Percentiles rank a stretch among this genome's conserved stretches.
Conservation (phyloP, 2,113 vertebrate genomes). For the Cranoglanis bouderius region DNA sequence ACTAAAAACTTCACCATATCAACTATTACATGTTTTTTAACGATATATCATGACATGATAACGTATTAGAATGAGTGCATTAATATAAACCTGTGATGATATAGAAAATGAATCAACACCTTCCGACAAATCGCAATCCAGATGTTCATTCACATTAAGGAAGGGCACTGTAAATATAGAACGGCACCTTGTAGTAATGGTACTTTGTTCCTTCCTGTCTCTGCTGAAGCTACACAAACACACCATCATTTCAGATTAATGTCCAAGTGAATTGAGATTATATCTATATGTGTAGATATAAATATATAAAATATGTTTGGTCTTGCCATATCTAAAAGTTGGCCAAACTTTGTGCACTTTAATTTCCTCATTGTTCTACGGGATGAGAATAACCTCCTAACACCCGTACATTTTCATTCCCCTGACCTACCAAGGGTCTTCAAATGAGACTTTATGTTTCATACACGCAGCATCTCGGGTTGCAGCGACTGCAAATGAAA, state of each 20-base stretch:
- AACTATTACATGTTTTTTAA: no score
- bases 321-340: conserved; percentile 23
- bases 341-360: conserved; percentile 57
- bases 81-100: background rate
- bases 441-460: conserved; percentile 82
- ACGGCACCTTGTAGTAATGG: background rate
- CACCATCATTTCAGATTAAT: background rate
- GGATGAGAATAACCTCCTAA: conserved; percentile 72
- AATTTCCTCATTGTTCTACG: conserved; percentile 71
- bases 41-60: background rate
- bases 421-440: conserved; percentile 68
- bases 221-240: background rate
- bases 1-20: background rate
- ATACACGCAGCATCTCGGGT: conserved; percentile 75
- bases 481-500: conserved; percentile 81
- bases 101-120: background rate
- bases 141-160: background rate
- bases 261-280: no score
- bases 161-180: background rate
- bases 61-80: background rate
- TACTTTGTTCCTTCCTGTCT: background rate
- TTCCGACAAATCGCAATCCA: background rate
- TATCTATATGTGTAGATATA: background rate
- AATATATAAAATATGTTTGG: background rate
- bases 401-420: conserved; percentile 70